Evolutionary conservation across 1,140 invertebrate species (phyloP).

Genomic region (Platorchestia sp.): DNA sequence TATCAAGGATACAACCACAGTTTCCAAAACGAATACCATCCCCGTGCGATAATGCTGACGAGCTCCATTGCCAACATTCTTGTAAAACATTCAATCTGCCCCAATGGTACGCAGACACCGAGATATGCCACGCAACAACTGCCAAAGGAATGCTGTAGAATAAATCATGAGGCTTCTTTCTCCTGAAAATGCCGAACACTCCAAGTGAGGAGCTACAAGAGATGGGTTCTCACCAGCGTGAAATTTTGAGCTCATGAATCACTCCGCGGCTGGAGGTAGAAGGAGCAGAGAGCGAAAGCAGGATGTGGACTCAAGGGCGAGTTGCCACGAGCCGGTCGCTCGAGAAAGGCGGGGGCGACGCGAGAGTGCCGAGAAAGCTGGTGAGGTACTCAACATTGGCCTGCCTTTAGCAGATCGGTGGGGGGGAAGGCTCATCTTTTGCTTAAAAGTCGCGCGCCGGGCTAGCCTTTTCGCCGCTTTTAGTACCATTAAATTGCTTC

Average conservation of each 20-base stretch:
- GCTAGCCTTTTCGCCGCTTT: not conserved
- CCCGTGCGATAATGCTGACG: no score
- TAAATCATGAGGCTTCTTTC: not conserved
- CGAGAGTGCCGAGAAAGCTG: not conserved
- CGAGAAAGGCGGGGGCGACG: not conserved
- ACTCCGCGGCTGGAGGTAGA: not conserved
- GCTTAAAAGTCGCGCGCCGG: not conserved
- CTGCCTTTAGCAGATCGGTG: not conserved
- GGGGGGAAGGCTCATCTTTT: not conserved
- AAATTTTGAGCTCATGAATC: not conserved
- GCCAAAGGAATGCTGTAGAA: not conserved
- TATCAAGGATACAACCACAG: no score
- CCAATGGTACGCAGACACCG: not conserved
- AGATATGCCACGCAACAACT: not conserved
- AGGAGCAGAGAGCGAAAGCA: not conserved
- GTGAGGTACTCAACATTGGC: not conserved
- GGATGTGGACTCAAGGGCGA: not conserved
- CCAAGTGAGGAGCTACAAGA: not conserved
- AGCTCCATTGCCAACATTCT: not conserved
- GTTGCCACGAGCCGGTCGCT: not conserved
- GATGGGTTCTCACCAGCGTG: not conserved
- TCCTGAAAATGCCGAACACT: not conserved
- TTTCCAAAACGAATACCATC: no score
- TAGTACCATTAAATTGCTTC: not conserved
- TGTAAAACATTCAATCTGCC: not conserved